Conservation (phyloP, 2,113 vertebrate genomes). For the Lasiurus cinereus region DNA sequence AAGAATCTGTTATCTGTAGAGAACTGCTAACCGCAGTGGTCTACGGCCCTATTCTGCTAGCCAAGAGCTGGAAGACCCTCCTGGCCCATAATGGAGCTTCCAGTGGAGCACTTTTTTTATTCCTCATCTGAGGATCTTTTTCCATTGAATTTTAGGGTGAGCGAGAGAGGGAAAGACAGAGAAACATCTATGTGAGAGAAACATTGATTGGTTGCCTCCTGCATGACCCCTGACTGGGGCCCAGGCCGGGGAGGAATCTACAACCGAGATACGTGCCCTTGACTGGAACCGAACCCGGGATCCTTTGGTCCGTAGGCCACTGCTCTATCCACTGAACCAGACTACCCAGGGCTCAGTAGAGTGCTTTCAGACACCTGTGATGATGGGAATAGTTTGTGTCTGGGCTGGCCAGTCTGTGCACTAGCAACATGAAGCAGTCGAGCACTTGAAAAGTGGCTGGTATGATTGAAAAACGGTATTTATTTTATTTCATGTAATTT, state of each 20-base stretch:
- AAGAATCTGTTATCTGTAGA: not conserved
- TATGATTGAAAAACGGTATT: not conserved
- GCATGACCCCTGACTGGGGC: no score
- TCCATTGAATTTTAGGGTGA: not conserved
- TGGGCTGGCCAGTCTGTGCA: not conserved
- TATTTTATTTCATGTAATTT: not conserved
- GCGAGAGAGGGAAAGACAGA: not conserved
- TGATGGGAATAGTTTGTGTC: fast-evolving
- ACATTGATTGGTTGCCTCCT: no score
- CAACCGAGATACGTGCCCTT: no score
- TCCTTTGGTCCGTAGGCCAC: no score
- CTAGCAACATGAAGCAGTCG: not conserved
- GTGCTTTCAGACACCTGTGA: not conserved
- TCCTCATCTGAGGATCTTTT: no score
- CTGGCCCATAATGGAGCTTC: not conserved
- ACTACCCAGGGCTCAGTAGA: not conserved
- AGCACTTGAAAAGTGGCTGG: not conserved
- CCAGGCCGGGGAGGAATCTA: no score
- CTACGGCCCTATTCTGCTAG: fast-evolving
- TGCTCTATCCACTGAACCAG: no score
- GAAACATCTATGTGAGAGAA: not conserved
- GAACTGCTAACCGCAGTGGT: not conserved
- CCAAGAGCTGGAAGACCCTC: not conserved
- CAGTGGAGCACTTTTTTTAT: no score
- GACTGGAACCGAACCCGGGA: no score